Evolutionary conservation across 2,888 invertebrate species (phyloP).

Genomic region (Cinara cedri): DNA sequence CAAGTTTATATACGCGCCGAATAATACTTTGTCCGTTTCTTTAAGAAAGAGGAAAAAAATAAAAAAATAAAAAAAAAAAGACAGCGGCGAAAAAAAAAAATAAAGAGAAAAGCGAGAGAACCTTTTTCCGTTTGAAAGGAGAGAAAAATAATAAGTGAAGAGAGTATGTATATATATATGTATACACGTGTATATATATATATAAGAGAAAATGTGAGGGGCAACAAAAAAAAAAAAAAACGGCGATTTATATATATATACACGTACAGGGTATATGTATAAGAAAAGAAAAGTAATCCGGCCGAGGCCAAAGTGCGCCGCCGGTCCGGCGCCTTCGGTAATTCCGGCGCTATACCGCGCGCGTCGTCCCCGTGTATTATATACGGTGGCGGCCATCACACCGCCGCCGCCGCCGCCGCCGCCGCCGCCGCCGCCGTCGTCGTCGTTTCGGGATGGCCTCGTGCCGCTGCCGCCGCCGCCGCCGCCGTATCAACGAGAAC

Average conservation of each 20-base stretch:
- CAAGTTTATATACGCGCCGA: conserved; percentile 54
- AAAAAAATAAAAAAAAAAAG: conserved; percentile 33
- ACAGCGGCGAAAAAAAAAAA: conserved; percentile 25
- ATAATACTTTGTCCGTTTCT: conserved; percentile 54
- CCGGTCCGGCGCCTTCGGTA: conserved; percentile 57
- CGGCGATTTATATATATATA: conserved; percentile 11
- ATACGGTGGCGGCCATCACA: not conserved
- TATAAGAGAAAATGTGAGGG: conserved; percentile 32
- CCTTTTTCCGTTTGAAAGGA: conserved; percentile 57
- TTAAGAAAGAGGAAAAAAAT: conserved; percentile 26
- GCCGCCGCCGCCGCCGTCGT: not conserved
- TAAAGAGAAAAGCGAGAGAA: conserved; percentile 48
- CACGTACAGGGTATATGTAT: not conserved
- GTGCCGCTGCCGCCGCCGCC: conserved; percentile 12
- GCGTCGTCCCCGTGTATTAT: conserved; percentile 30
- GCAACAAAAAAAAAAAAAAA: conserved; percentile 37
- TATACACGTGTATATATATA: too few species aligned
- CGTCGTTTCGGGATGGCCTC: not conserved
- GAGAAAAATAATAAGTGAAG: conserved; percentile 55
- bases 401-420: not conserved
- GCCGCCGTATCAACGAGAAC: conserved; percentile 19
- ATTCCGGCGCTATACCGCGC: conserved; percentile 52
- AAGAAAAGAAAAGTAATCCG: conserved; percentile 56
- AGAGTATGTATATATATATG: conserved; percentile 12
- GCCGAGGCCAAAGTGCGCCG: conserved; percentile 57